Evolutionary conservation across 2,888 invertebrate species (phyloP).

Genomic region (Drosophila vallismaia): DNA sequence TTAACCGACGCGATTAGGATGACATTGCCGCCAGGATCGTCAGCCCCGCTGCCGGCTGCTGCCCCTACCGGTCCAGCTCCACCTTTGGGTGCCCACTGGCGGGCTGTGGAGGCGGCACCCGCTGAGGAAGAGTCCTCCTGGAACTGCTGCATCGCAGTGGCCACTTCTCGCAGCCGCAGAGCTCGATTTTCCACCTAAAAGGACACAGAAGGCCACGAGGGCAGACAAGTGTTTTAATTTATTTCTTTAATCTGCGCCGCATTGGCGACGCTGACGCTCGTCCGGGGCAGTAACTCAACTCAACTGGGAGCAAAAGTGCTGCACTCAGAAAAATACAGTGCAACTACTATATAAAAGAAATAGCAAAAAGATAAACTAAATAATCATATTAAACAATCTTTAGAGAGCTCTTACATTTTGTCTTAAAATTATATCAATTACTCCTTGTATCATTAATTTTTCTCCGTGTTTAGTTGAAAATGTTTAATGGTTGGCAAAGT

Average conservation of each 20-base stretch:
- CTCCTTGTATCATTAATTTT: background rate
- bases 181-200: constrained; percentile 93
- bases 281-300: constrained; percentile 67
- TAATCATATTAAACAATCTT: background rate
- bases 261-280: constrained; percentile 62
- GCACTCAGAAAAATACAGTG: constrained; percentile 2
- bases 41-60: constrained; percentile 67
- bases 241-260: constrained; percentile 76
- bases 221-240: constrained; percentile 64
- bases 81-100: constrained; percentile 69
- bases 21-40: constrained; percentile 74
- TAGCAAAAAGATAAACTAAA: background rate
- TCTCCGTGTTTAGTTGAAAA: background rate
- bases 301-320: constrained; percentile 45
- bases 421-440: no score
- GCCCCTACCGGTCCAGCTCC: constrained; percentile 49
- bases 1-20: constrained; percentile 70
- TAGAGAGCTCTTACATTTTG: no score
- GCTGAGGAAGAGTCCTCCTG: constrained; percentile 82
- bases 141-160: constrained; percentile 84
- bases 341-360: background rate
- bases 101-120: constrained; percentile 70
- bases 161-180: constrained; percentile 87
- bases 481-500: constrained; percentile 32
- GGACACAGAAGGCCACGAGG: constrained; percentile 46